Percentiles rank a stretch among this genome's conserved stretches.
Evolutionary conservation across 1,140 invertebrate species (phyloP).

Genomic region (Drosophila sechellia): DNA sequence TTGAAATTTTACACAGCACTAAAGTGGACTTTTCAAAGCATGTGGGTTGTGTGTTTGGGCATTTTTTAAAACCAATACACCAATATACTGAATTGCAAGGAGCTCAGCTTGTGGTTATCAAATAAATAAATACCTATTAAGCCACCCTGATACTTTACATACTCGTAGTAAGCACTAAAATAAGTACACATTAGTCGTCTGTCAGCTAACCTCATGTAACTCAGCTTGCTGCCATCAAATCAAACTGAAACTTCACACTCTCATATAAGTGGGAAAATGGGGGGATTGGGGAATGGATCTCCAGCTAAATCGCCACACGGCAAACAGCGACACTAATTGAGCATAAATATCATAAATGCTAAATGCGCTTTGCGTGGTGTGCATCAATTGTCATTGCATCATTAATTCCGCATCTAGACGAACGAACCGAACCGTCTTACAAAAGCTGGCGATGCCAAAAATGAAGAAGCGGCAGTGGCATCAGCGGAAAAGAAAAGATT

Average conservation of each 20-base stretch:
- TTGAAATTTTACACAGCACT: background rate
- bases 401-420: conserved; percentile 68
- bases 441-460: conserved; percentile 45
- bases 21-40: background rate
- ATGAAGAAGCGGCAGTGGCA: conserved; percentile 18
- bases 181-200: background rate
- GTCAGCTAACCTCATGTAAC: conserved; percentile 14
- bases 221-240: conserved; percentile 9
- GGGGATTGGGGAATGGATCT: conserved; percentile 4
- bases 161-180: background rate
- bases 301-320: conserved; percentile 4
- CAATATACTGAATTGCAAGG: too few relatives aligned
- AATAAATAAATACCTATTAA: background rate
- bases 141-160: background rate
- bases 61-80: too few relatives aligned
- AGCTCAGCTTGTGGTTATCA: background rate
- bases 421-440: conserved; percentile 9
- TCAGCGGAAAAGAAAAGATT: conserved; percentile 40
- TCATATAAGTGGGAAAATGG: background rate
- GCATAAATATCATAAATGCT: conserved; percentile 50
- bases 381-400: conserved; percentile 61
- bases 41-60: background rate
- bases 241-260: conserved; percentile 26
- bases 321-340: conserved; percentile 29
- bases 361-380: conserved; percentile 49